Evolutionary conservation across 2,888 invertebrate genomes (phyloP).

Genomic region (Lapara coniferarum): DNA sequence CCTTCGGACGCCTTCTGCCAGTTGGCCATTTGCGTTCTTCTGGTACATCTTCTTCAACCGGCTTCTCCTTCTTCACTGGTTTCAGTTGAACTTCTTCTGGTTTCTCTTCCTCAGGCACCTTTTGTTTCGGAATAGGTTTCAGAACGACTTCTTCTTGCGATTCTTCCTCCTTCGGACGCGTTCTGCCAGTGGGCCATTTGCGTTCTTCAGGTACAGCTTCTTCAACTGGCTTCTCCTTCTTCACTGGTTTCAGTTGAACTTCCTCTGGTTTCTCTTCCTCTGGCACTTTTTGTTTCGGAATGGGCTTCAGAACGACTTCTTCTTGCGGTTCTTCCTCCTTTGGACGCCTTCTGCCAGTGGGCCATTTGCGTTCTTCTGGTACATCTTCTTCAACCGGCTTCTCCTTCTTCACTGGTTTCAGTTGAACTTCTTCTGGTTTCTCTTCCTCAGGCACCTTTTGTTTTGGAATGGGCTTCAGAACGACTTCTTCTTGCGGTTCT

Average conservation of each 20-base stretch:
- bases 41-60: slow-evolving; percentile 45
- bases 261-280: slow-evolving; percentile 50
- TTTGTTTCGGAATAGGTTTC: slow-evolving; percentile 47
- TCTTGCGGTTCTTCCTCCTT: slow-evolving; percentile 65
- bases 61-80: slow-evolving; percentile 40
- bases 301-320: slow-evolving; percentile 74
- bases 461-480: slow-evolving; percentile 40
- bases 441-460: slow-evolving; percentile 37
- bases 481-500: slow-evolving; percentile 58
- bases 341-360: slow-evolving; percentile 56
- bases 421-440: slow-evolving; percentile 47
- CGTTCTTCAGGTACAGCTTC: slow-evolving; percentile 45
- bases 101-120: slow-evolving; percentile 37
- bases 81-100: slow-evolving; percentile 47
- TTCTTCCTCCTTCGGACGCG: slow-evolving; percentile 48
- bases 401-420: slow-evolving; percentile 39
- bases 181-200: slow-evolving; percentile 47
- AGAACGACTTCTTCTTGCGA: slow-evolving; percentile 53
- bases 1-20: slow-evolving; percentile 57
- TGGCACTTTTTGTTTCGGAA: slow-evolving; percentile 40
- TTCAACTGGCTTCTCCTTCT: slow-evolving; percentile 56
- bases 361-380: slow-evolving; percentile 57
- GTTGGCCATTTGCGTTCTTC: slow-evolving; percentile 57
- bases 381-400: slow-evolving; percentile 43
- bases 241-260: slow-evolving; percentile 42